These are phyloP conservation scores for Mesitornis unicolor DNA, from an alignment of 2,113 vertebrate species.

Conservation along the genomic window DNA sequence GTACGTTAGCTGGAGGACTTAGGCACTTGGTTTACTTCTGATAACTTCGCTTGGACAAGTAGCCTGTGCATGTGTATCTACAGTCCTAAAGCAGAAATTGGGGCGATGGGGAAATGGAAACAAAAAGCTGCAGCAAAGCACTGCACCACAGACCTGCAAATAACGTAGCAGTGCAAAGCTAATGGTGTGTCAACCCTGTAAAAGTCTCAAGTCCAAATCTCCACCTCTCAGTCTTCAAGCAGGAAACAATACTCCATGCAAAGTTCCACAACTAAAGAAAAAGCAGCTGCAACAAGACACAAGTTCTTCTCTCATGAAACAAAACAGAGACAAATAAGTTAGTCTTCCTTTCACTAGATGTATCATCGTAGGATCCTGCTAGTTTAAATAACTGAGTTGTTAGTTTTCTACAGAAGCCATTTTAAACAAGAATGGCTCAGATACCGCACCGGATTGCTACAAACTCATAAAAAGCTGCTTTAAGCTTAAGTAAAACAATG, in stretches of 20 bases:
- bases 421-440: conserved; percentile 80
- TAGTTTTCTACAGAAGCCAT: conserved; percentile 80
- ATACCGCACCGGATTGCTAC: conserved; percentile 80
- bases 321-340: conserved; percentile 80
- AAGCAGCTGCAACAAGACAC: conserved; percentile 78
- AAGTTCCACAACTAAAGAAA: conserved; percentile 77
- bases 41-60: conserved; percentile 73
- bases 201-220: conserved; percentile 72
- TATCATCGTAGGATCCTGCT: conserved; percentile 79
- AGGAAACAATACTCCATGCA: conserved; percentile 71
- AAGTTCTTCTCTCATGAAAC: conserved; percentile 75
- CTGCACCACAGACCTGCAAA: conserved; percentile 73
- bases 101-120: conserved; percentile 10
- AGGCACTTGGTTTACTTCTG: conserved; percentile 79
- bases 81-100: conserved; percentile 64
- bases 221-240: conserved; percentile 72
- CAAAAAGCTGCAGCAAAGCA: conserved; percentile 74
- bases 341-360: conserved; percentile 79
- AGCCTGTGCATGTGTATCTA: conserved; percentile 70
- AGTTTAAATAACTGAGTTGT: conserved; percentile 82
- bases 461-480: conserved; percentile 84
- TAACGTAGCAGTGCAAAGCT: conserved; percentile 73
- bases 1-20: conserved; percentile 75
- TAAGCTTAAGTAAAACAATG: conserved; percentile 82
- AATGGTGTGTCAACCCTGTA: conserved; percentile 74